Evolutionary conservation across 2,113 vertebrate species (phyloP), one percentile per base, ranked within the genome.

Genomic region (Oryzias woworae): DNA sequence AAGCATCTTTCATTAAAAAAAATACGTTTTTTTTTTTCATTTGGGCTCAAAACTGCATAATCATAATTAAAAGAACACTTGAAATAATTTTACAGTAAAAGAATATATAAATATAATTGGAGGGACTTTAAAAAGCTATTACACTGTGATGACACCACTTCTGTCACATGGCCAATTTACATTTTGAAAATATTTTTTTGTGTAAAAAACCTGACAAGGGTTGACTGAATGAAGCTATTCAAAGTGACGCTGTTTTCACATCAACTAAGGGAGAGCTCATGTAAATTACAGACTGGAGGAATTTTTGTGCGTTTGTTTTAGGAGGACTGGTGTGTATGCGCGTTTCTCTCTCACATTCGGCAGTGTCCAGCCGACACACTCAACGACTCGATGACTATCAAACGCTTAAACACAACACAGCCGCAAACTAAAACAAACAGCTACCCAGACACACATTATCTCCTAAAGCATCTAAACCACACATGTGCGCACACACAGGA

Each of bases 341-440:
- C 68, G 56, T 71, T 62, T 20, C 72, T 78, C 72, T 80, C 78
- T 61, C 71, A 78, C 81, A 69, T 66, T 73, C 53, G 24, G 36
- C 28, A 16, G 31, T 15, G 43, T 61, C 51, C 69, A 46, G 26
- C 49, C 66, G 7, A 70, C 68, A 70, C 50, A 44, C 58, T 22
- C 58, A 76, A 78, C 52, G 58, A 36, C 42, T 69, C 13, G 64
- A 86, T 77, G 62, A 59, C 77, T 82, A 88, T 86, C 80, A 31
- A 73, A 69, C 14, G 66, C 72, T 62, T 77, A 75, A 81, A 72
- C 80, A 85, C 74, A 86, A 85, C 84, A 87, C 62, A 36, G 66
- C 68, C 73, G 70, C 67, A 49, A 77, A 72, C 73, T 73, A 79
- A 84, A 82, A 66, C 82, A 85, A 85, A 82, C 69, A 85, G 57